A percentile compares a stretch with the other conserved stretches of the same genome.
Evolutionary conservation across 1,140 invertebrate genomes (phyloP).

Genomic region (Heterodera schachtii): DNA sequence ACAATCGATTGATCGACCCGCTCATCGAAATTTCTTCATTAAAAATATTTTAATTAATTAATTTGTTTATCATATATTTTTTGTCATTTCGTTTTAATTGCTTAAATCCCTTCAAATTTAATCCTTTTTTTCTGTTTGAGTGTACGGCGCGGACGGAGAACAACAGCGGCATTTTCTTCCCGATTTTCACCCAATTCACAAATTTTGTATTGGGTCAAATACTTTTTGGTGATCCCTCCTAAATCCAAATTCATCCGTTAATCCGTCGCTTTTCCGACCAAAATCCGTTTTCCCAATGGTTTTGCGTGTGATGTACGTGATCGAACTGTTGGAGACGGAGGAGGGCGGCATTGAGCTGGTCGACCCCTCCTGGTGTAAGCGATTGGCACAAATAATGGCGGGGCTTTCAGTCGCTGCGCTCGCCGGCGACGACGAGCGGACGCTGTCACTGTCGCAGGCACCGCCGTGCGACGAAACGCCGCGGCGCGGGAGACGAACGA

Average conservation of each 20-base stretch:
- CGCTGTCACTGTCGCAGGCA: constrained; percentile 33
- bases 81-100: too few relatives aligned
- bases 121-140: background rate
- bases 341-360: constrained; percentile 65
- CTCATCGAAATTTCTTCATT: background rate
- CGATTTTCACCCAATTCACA: background rate
- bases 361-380: constrained; percentile 66
- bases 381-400: constrained; percentile 41
- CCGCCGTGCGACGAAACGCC: constrained; percentile 7
- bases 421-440: constrained; percentile 38
- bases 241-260: background rate
- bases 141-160: background rate
- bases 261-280: background rate
- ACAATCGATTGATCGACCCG: background rate
- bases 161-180: background rate
- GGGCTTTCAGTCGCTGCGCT: constrained; percentile 40
- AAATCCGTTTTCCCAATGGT: constrained; percentile 50
- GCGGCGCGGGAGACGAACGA: background rate
- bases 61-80: too few relatives aligned
- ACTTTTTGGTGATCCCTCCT: background rate
- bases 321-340: constrained; percentile 62
- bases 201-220: background rate
- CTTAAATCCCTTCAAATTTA: too few relatives aligned
- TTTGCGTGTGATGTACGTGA: constrained; percentile 59
- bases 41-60: too few relatives aligned